These are phyloP conservation scores for Fragum whitleyi DNA, from an alignment of 2,888 invertebrate species.

Conservation along the genomic window DNA sequence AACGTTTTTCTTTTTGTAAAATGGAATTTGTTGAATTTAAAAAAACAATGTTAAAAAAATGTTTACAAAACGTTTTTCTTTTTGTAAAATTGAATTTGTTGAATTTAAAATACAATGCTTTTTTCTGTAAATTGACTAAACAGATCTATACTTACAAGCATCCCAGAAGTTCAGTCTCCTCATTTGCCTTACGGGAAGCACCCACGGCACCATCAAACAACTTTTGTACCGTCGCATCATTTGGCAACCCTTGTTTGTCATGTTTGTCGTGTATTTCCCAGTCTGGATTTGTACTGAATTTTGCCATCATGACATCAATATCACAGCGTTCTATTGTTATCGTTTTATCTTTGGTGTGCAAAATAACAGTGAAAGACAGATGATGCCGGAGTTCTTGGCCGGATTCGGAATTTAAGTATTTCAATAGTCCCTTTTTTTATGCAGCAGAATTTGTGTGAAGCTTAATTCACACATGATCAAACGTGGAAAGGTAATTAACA, in stretches of 20 bases:
- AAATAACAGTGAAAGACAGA: constrained; percentile 21
- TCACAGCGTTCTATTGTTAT: constrained; percentile 27
- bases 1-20: too few species aligned
- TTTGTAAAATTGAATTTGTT: neutral
- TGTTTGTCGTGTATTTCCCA: constrained; percentile 16
- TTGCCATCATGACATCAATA: constrained; percentile 3
- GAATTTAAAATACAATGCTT: constrained; percentile 1
- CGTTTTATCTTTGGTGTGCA: constrained; percentile 10
- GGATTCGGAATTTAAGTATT: constrained; percentile 18
- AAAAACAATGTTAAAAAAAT: neutral
- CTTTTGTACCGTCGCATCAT: neutral
- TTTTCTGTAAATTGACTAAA: neutral
- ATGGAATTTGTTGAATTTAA: too few species aligned
- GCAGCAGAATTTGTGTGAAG: constrained; percentile 26
- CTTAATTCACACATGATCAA: constrained; percentile 25
- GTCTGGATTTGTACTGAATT: constrained; percentile 26
- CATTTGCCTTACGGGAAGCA: constrained; percentile 13
- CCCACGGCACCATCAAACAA: neutral
- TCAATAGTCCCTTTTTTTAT: constrained; percentile 12
- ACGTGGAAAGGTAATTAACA: neutral
- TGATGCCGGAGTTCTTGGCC: constrained; percentile 10
- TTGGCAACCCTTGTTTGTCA: constrained; percentile 13
- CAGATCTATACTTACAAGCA: constrained; percentile 17
- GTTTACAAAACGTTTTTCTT: neutral
- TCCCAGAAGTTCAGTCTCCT: neutral